Evolutionary conservation across 2,888 invertebrate genomes (phyloP).

Genomic region (Ormyrus pomaceus): DNA sequence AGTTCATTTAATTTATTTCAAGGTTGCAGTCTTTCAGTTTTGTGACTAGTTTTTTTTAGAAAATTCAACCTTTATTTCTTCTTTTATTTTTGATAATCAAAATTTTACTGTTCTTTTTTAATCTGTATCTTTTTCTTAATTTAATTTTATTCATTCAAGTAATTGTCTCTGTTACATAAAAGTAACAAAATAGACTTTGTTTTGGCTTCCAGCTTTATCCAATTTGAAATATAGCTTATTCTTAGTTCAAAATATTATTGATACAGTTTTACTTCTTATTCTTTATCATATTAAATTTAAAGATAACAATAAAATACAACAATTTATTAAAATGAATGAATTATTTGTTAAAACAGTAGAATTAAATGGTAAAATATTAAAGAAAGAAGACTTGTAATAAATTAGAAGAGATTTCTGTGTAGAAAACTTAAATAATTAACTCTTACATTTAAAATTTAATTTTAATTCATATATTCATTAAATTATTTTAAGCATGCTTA

Average conservation of each 20-base stretch:
- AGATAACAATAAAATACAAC: no score
- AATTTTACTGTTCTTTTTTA: not conserved
- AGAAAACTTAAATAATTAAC: no score
- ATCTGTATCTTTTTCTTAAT: no score
- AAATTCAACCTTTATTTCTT: not conserved
- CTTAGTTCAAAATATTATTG: not conserved
- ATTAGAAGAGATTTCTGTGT: no score
- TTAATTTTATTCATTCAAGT: not conserved
- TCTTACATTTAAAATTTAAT: no score
- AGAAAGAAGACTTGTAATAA: no score
- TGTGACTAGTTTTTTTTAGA: not conserved
- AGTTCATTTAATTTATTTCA: constrained; percentile 19
- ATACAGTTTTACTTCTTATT: no score
- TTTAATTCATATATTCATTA: not conserved
- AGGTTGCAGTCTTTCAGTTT: constrained; percentile 21
- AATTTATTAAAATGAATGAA: no score
- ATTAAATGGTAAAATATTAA: no score
- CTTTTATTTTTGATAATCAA: not conserved
- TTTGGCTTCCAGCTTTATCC: not conserved
- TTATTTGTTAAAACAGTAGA: no score
- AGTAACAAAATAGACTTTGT: not conserved
- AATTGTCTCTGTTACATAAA: not conserved
- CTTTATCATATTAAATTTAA: no score
- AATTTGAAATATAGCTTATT: not conserved
- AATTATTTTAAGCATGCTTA: not conserved